Percentiles rank a stretch among this genome's conserved stretches.
phyloP scores from a whole-genome alignment of 2,888 invertebrate species.

The Tenthredo scrophulariae region DNA sequence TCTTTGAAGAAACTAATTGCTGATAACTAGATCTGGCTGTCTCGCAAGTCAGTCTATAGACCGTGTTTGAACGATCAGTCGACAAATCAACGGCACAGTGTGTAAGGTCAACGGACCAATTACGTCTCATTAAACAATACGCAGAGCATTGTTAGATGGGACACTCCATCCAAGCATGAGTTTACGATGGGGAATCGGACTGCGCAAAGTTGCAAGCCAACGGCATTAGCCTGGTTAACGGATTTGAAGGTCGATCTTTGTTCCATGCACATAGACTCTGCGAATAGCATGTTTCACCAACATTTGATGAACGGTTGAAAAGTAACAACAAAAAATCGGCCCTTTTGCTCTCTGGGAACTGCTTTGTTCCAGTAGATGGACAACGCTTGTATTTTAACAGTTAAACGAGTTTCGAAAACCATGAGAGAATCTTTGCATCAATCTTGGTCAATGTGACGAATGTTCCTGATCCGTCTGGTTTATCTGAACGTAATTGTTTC shows the following conservation, averaged over 20 bases:
- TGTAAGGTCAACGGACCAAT: constrained; percentile 44
- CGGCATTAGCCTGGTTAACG: neutral
- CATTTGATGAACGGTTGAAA: neutral
- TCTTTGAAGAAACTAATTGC: constrained; percentile 6
- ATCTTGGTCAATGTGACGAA: neutral
- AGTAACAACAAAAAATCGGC: neutral
- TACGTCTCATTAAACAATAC: constrained; percentile 23
- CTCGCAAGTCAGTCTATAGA: neutral
- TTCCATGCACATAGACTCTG: neutral
- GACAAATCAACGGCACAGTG: constrained; percentile 29
- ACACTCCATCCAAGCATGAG: neutral
- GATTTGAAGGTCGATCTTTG: neutral
- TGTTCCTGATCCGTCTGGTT: neutral
- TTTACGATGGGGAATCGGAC: neutral
- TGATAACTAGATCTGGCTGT: constrained; percentile 1
- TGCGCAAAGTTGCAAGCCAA: neutral
- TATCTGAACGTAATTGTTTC: neutral
- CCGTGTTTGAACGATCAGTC: constrained; percentile 8
- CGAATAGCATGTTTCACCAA: neutral
- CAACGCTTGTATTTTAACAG: neutral
- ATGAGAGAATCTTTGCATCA: neutral
- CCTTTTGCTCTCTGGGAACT: neutral
- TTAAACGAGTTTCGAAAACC: neutral
- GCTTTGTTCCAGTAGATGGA: too few species aligned
- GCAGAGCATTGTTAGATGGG: neutral